Percentiles rank a stretch among this genome's conserved stretches.
phyloP scores from a whole-genome alignment of 2,797 vertebrate genomes.

The Lerista edwardsae region DNA sequence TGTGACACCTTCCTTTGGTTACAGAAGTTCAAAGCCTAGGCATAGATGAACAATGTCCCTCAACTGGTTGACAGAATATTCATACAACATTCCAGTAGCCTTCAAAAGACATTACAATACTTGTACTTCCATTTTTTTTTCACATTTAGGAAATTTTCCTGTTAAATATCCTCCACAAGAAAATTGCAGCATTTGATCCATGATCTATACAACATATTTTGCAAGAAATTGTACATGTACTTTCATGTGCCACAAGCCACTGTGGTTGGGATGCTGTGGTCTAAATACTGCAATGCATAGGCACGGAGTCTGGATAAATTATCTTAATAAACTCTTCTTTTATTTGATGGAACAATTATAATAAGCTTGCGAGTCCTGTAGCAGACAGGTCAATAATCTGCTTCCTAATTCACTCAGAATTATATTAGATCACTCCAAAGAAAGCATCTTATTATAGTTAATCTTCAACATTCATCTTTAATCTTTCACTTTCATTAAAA shows the following conservation, averaged over 20 bases:
- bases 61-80: background rate
- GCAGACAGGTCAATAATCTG: conserved; percentile 46
- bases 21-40: background rate
- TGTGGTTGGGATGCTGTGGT: background rate
- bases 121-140: background rate
- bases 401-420: conserved; percentile 42
- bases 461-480: conserved; percentile 49
- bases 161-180: background rate
- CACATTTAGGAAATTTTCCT: background rate
- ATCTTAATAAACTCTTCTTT: conserved; percentile 34
- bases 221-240: background rate
- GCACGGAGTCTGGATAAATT: conserved; percentile 5
- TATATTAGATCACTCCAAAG: conserved; percentile 20
- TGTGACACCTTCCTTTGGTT: background rate
- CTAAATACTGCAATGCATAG: background rate
- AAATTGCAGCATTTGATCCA: background rate
- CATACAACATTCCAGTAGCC: background rate
- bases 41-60: background rate
- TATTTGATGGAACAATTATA: conserved; percentile 32
- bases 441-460: conserved; percentile 50
- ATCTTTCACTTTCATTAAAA: conserved; percentile 43
- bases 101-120: background rate
- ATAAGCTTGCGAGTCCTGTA: conserved; percentile 35
- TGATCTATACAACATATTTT: background rate
- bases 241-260: background rate